A percentile compares a stretch with the other conserved stretches of the same genome.
phyloP scores from a whole-genome alignment of 2,113 vertebrate species.

The Tachysurus fulvidraco region DNA sequence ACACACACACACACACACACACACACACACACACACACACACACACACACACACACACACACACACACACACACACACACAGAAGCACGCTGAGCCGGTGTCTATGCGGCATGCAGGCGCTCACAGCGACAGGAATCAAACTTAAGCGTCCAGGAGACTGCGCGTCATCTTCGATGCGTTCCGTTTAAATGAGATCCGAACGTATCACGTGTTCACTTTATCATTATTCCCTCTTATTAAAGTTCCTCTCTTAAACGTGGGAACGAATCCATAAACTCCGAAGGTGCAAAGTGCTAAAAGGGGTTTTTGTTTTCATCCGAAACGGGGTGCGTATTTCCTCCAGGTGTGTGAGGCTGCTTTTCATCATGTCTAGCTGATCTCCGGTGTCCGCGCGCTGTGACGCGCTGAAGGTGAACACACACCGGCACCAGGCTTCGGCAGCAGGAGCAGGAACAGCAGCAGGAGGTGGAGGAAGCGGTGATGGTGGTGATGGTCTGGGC shows the following conservation, averaged over 20 bases:
- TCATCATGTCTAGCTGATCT: not conserved
- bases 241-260: not conserved
- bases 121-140: not conserved
- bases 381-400: not conserved
- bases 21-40: not conserved
- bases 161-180: not conserved
- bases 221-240: not conserved
- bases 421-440: not conserved
- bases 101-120: constrained; percentile 21
- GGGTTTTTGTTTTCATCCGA: not conserved
- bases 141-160: not conserved
- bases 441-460: not conserved
- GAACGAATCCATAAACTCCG: not conserved
- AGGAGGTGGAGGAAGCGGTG: not conserved
- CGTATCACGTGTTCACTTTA: not conserved
- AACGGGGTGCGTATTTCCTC: not conserved
- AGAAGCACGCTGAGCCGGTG: not conserved
- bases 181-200: not conserved
- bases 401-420: constrained; percentile 18
- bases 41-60: constrained; percentile 1
- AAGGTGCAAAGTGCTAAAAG: not conserved
- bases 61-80: constrained; percentile 4
- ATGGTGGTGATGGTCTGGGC: not conserved
- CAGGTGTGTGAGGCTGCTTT: not conserved
- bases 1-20: constrained; percentile 12